phyloP scores from a whole-genome alignment of 92 coral and sea anemone genomes.

The Siderastrea siderea region DNA sequence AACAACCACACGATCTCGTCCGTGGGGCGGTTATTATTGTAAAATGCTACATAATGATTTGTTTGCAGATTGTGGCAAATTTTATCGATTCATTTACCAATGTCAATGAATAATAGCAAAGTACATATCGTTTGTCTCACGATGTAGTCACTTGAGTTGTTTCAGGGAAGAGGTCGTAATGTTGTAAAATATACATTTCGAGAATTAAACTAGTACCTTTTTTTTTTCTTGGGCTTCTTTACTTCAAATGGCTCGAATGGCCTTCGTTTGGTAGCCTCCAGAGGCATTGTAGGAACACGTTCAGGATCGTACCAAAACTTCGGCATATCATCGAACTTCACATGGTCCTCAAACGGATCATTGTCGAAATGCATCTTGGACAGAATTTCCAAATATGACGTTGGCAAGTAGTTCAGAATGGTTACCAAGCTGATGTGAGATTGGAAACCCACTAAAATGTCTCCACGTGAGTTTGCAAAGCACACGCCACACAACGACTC shows the following conservation, averaged over 20 bases:
- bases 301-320: conserved; percentile 92
- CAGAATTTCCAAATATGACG: conserved; percentile 80
- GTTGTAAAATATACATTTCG: too few species aligned
- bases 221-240: conserved; percentile 11
- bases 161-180: too few species aligned
- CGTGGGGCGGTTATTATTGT: too few species aligned
- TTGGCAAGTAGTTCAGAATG: conserved; percentile 88
- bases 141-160: too few species aligned
- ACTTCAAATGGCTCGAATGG: conserved; percentile 51
- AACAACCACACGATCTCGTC: too few species aligned
- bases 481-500: conserved; percentile 96
- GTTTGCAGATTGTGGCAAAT: too few species aligned
- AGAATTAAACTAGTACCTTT: conserved; percentile 8
- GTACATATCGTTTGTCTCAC: too few species aligned
- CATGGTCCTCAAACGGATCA: conserved; percentile 87
- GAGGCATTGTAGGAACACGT: conserved; percentile 84
- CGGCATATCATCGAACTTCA: conserved; percentile 90
- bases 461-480: conserved; percentile 97
- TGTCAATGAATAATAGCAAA: too few species aligned
- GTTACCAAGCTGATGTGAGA: conserved; percentile 93
- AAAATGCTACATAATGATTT: too few species aligned
- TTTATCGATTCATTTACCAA: too few species aligned
- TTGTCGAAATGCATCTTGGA: conserved; percentile 86
- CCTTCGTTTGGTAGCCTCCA: conserved; percentile 82
- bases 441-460: conserved; percentile 97